phyloP scores from a whole-genome alignment of 1,140 invertebrate species.

The Lethocerus indicus region DNA sequence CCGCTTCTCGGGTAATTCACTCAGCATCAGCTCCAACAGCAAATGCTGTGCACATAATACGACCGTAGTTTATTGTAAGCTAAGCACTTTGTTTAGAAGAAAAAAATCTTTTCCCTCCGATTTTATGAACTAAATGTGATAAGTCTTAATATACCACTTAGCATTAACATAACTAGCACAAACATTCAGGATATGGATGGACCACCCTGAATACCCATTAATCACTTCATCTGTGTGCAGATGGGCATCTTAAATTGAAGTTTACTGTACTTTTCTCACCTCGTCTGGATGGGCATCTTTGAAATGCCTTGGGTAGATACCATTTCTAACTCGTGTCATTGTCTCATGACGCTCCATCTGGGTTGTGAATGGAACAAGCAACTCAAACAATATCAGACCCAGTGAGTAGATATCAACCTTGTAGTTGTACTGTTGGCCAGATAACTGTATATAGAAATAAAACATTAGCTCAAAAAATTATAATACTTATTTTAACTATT shows the following conservation, averaged over 20 bases:
- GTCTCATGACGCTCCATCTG: conserved; percentile 67
- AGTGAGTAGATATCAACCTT: conserved; percentile 96
- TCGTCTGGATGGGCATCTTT: conserved; percentile 41
- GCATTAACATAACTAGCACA: neutral
- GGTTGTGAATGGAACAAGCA: conserved; percentile 75
- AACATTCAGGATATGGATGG: neutral
- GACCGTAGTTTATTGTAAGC: neutral
- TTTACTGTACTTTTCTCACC: conserved; percentile 28
- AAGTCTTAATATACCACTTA: neutral
- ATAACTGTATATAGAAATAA: conserved; percentile 35
- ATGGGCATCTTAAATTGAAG: neutral
- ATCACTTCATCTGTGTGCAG: neutral
- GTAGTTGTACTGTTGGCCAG: conserved; percentile 62
- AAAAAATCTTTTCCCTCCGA: neutral
- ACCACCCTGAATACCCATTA: neutral
- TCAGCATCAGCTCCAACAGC: conserved; percentile 60
- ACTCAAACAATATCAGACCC: conserved; percentile 85
- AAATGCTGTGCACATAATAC: conserved; percentile 37
- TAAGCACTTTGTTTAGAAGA: neutral
- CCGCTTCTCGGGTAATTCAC: conserved; percentile 45
- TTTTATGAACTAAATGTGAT: neutral
- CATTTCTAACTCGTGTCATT: conserved; percentile 40
- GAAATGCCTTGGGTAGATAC: conserved; percentile 56
- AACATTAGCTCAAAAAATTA: too few relatives aligned
- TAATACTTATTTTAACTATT: too few relatives aligned